phyloP scores from a whole-genome alignment of 2,797 vertebrate species.

The Sandelia bainsii region DNA sequence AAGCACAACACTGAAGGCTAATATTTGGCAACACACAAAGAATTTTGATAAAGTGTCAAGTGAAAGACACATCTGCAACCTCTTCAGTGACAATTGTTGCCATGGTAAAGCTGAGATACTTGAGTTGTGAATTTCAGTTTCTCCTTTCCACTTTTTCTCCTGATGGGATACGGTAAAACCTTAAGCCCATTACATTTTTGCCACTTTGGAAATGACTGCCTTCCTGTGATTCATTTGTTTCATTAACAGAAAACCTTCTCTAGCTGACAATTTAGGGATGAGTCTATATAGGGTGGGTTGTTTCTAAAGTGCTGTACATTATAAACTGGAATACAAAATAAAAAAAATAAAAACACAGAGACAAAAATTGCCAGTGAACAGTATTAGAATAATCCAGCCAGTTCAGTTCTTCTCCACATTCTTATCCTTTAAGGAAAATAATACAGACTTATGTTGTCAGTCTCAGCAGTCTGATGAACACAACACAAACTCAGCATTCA shows the following conservation, averaged over 20 bases:
- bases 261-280: too few relatives aligned
- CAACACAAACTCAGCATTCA: slow-evolving; percentile 57
- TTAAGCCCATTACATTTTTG: slow-evolving; percentile 22
- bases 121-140: slow-evolving; percentile 27
- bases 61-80: slow-evolving; percentile 67
- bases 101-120: slow-evolving; percentile 54
- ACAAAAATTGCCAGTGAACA: slow-evolving; percentile 10
- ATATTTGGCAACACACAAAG: slow-evolving; percentile 60
- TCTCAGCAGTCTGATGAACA: slow-evolving; percentile 16
- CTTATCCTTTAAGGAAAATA: slow-evolving; percentile 36
- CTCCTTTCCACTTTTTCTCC: slow-evolving; percentile 14
- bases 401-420: slow-evolving; percentile 33
- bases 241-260: background rate
- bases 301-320: background rate
- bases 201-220: slow-evolving; percentile 13
- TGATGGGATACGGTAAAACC: slow-evolving; percentile 27
- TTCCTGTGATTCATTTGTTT: slow-evolving; percentile 16
- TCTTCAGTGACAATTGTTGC: slow-evolving; percentile 59
- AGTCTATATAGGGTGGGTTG: background rate
- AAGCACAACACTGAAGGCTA: slow-evolving; percentile 26
- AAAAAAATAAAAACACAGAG: background rate
- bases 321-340: too few relatives aligned
- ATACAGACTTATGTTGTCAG: slow-evolving; percentile 31
- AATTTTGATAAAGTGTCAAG: slow-evolving; percentile 33
- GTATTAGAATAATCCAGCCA: too few relatives aligned